Percentiles rank a stretch among this genome's conserved stretches.
phyloP scores from a whole-genome alignment of 1,140 invertebrate genomes.

The Drosophila murphyi region DNA sequence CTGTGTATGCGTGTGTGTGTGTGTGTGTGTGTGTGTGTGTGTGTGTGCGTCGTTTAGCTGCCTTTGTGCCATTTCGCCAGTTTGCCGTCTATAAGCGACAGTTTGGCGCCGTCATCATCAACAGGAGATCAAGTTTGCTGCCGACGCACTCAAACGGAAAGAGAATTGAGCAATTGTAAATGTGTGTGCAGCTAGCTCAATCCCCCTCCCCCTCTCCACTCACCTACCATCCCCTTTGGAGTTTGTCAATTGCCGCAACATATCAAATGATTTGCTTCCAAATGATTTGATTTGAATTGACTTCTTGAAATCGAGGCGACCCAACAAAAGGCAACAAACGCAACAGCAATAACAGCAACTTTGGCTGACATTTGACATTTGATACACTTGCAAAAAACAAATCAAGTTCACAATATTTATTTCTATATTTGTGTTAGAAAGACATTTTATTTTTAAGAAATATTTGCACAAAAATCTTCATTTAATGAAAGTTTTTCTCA shows the following conservation, averaged over 20 bases:
- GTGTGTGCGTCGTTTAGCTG: background rate
- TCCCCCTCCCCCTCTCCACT: background rate
- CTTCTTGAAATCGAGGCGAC: slow-evolving; percentile 69
- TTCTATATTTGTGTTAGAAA: no score
- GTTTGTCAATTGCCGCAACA: slow-evolving; percentile 72
- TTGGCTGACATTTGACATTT: slow-evolving; percentile 25
- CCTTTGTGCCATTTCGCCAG: slow-evolving; percentile 22
- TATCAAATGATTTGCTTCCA: slow-evolving; percentile 83
- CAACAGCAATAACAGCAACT: slow-evolving; percentile 4
- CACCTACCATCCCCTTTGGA: background rate
- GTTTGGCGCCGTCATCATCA: slow-evolving; percentile 75
- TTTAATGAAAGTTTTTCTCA: no score
- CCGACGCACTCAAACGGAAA: slow-evolving; percentile 78
- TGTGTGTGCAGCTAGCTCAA: slow-evolving; percentile 21
- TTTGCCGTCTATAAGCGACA: slow-evolving; percentile 65
- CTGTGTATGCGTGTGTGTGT: slow-evolving; percentile 40
- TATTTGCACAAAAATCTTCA: no score
- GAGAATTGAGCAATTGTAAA: slow-evolving; percentile 82
- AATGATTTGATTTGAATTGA: slow-evolving; percentile 84
- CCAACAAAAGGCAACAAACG: slow-evolving; percentile 10
- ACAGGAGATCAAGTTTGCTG: slow-evolving; percentile 69
- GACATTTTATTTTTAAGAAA: no score
- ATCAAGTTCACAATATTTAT: background rate
- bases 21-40: background rate
- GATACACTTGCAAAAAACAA: slow-evolving; percentile 8